Evolutionary conservation across 2,113 vertebrate species (phyloP), one percentile per base, ranked within the genome.

Genomic region (Vombatus ursinus): DNA sequence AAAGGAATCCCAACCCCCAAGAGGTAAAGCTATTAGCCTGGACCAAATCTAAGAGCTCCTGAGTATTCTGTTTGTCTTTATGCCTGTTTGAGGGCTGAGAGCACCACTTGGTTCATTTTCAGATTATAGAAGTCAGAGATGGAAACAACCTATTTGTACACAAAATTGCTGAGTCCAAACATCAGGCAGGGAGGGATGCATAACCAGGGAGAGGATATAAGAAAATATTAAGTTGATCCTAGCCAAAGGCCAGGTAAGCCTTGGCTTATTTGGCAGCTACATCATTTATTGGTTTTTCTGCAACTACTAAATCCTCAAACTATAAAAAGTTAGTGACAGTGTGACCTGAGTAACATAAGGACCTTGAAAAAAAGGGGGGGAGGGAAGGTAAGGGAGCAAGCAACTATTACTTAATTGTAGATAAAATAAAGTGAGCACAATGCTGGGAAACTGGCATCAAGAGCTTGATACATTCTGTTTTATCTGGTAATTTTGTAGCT

Each of bases 41-140:
- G 77, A 28, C 54, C 23, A 77, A 89, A 96, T n/a, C 24, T 1
- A 89, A 50, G 54, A 23, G 96, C 90, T 89, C 95, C 26, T 51
- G 8, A 22, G 50, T 47, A 28, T 89, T 52, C 90, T 3, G 0
- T 93, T 95, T 96, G 10, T 31, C 52, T 92, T 92, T 90, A 90
- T 47, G 10, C 4, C 96, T 95, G 16, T 92, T 90, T 91, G 10
- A 93, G 12, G 68, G n/a, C n/a, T 16, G 93, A 94, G 49, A 50
- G 12, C 8, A 90, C 8, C 54, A 53, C 44, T 10, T 95, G 5
- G 1, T 94, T 95, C 47, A 6, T 97, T 52, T 91, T 92, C 54
- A 96, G 52, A 92, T 93, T 28, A 90, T 8, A 95, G 48, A 89
- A 52, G 52, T 90, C 94, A 94, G 26, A 95, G 68, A 91, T 26